Evolutionary conservation across 2,113 vertebrate genomes (phyloP).

Genomic region (Monopterus albus): DNA sequence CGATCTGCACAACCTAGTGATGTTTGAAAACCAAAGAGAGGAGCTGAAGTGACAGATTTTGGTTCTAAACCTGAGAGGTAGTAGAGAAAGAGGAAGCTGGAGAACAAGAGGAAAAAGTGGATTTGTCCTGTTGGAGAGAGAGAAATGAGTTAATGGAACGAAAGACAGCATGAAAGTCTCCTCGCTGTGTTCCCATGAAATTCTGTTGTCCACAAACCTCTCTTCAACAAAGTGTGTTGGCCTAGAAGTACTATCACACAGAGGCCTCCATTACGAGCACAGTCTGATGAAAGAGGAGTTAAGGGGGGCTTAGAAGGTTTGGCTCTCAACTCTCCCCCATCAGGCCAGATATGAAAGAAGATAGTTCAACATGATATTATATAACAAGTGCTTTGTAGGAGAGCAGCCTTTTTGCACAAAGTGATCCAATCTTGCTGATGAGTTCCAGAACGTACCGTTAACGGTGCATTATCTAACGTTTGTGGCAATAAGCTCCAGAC

Average conservation of each 20-base stretch:
- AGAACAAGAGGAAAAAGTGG: background rate
- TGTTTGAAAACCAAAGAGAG: slow-evolving; percentile 9
- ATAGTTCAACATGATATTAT: slow-evolving; percentile 50
- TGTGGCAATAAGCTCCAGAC: background rate
- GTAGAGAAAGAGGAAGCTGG: background rate
- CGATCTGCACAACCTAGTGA: slow-evolving; percentile 48
- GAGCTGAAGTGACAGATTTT: background rate
- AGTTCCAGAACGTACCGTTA: background rate
- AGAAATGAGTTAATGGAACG: slow-evolving; percentile 23
- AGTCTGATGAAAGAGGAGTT: slow-evolving; percentile 74
- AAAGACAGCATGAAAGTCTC: slow-evolving; percentile 47
- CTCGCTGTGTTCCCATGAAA: slow-evolving; percentile 75
- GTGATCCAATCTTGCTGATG: background rate
- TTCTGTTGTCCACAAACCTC: slow-evolving; percentile 47
- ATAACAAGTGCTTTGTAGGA: slow-evolving; percentile 12
- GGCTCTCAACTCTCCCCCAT: slow-evolving; percentile 48
- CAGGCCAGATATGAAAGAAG: slow-evolving; percentile 56
- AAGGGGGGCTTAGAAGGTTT: slow-evolving; percentile 51
- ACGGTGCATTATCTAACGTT: background rate
- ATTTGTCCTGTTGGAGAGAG: slow-evolving; percentile 3
- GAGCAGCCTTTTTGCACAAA: slow-evolving; percentile 11
- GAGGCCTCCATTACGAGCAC: slow-evolving; percentile 71
- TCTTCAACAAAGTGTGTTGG: slow-evolving; percentile 41
- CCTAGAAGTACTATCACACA: slow-evolving; percentile 41
- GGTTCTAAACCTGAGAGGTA: slow-evolving; percentile 1